These are phyloP conservation scores for Caenorhabditis angaria DNA, from an alignment of 2,888 invertebrate species.

Conservation along the genomic window DNA sequence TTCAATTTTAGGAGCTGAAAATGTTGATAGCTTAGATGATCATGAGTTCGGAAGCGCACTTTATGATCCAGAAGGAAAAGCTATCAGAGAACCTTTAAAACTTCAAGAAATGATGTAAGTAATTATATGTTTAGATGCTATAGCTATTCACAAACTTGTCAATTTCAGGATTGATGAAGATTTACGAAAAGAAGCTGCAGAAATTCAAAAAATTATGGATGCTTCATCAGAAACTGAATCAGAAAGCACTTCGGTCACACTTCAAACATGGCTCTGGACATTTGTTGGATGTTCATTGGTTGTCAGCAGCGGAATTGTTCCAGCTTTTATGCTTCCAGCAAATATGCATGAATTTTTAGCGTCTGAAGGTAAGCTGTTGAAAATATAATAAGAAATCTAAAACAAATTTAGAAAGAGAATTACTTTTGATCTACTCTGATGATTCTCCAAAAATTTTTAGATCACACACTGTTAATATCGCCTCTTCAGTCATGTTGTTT, in stretches of 20 bases:
- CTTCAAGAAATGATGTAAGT: slow-evolving; percentile 45
- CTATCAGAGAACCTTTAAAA: slow-evolving; percentile 45
- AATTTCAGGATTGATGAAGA: slow-evolving; percentile 51
- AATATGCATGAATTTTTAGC: slow-evolving; percentile 50
- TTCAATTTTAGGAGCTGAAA: slow-evolving; percentile 2
- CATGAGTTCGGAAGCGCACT: slow-evolving; percentile 28
- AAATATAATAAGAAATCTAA: neutral
- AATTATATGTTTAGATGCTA: neutral
- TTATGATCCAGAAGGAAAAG: slow-evolving; percentile 52
- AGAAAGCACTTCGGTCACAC: slow-evolving; percentile 17
- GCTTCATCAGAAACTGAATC: neutral
- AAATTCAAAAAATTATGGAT: slow-evolving; percentile 35
- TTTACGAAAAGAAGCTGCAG: slow-evolving; percentile 41
- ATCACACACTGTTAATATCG: too few species aligned
- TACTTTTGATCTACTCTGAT: too few species aligned
- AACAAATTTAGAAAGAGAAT: too few species aligned
- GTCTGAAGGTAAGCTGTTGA: slow-evolving; percentile 36
- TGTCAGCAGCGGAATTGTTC: slow-evolving; percentile 58
- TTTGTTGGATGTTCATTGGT: slow-evolving; percentile 54
- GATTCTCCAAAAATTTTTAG: too few species aligned
- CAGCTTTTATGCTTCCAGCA: slow-evolving; percentile 56
- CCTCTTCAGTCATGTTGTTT: slow-evolving; percentile 7
- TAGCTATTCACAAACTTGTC: neutral
- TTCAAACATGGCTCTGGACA: slow-evolving; percentile 51
- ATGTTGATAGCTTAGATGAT: slow-evolving; percentile 9